Percentiles rank a stretch among this genome's conserved stretches.
These are phyloP conservation scores for Hydrolagus colliei DNA, from an alignment of 2,797 vertebrate genomes.

Conservation along the genomic window DNA sequence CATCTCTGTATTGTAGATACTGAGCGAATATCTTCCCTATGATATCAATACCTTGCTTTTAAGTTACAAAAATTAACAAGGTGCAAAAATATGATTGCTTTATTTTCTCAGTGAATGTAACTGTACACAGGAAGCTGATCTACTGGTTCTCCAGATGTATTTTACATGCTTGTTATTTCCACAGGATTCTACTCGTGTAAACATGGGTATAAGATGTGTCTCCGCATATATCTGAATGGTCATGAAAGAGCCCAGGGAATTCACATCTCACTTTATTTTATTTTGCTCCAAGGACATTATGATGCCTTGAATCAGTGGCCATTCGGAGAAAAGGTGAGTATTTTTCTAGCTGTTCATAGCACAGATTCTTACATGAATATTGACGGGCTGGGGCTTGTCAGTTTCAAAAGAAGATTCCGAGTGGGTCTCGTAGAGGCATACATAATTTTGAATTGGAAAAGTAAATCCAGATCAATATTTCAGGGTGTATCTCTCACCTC, in stretches of 20 bases:
- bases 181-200: slow-evolving; percentile 26
- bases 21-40: no score
- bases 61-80: no score
- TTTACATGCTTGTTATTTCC: slow-evolving; percentile 19
- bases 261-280: slow-evolving; percentile 25
- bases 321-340: slow-evolving; percentile 27
- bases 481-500: no score
- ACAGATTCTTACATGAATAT: no score
- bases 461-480: not conserved
- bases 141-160: not conserved
- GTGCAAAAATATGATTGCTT: no score
- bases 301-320: slow-evolving; percentile 30
- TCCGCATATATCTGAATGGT: slow-evolving; percentile 34
- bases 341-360: no score
- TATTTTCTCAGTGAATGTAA: not conserved
- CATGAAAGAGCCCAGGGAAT: slow-evolving; percentile 22
- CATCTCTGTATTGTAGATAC: no score
- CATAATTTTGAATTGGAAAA: not conserved
- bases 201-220: slow-evolving; percentile 33
- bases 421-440: no score
- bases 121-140: not conserved
- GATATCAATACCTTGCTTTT: no score
- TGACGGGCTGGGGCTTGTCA: not conserved
- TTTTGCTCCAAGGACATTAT: slow-evolving; percentile 29
- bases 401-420: no score